Evolutionary conservation across 2,797 vertebrate genomes (phyloP).

Genomic region (Anniella stebbinsi): DNA sequence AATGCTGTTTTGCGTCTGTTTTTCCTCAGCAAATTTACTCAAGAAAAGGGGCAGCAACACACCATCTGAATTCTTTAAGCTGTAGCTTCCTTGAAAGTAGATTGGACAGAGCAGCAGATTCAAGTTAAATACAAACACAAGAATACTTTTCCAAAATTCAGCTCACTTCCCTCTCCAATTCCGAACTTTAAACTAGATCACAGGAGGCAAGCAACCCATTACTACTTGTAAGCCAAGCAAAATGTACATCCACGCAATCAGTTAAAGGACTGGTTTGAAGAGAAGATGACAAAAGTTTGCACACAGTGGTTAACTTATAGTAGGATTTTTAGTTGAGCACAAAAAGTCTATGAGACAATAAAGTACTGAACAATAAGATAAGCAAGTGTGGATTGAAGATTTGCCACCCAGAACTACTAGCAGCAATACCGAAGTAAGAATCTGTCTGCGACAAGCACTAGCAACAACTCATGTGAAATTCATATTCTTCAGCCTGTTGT

Average conservation of each 20-base stretch:
- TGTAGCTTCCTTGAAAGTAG: background rate
- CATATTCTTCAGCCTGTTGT: background rate
- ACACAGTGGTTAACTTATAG: too few relatives aligned
- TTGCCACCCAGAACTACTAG: background rate
- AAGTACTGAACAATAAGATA: background rate
- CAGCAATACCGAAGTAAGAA: background rate
- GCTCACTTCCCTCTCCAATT: background rate
- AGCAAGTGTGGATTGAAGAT: background rate
- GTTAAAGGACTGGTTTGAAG: background rate
- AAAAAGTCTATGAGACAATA: background rate
- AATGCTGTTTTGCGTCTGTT: background rate
- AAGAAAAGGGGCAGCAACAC: background rate
- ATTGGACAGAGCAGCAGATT: background rate
- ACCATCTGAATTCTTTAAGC: background rate
- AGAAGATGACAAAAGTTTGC: background rate
- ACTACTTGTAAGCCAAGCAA: background rate
- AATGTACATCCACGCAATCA: background rate
- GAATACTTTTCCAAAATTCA: background rate
- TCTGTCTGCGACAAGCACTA: background rate
- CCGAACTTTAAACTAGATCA: background rate
- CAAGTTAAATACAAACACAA: background rate
- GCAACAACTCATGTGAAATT: background rate
- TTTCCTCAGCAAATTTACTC: background rate
- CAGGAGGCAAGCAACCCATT: background rate
- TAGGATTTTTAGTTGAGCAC: too few relatives aligned